Conservation (phyloP, 1,140 invertebrate genomes). For the Ylistrum balloti region DNA sequence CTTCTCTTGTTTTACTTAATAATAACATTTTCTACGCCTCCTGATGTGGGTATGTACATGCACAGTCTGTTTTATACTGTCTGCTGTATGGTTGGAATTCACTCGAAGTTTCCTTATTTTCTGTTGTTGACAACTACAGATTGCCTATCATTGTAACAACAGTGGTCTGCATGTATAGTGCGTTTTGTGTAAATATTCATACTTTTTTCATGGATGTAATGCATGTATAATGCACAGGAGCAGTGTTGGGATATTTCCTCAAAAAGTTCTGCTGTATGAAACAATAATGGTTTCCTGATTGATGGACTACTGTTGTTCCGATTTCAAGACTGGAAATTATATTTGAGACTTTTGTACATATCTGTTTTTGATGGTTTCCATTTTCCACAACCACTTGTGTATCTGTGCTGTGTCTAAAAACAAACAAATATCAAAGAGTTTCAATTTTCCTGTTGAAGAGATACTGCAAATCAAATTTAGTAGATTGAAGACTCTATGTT, state of each 20-base stretch:
- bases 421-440: too few species aligned
- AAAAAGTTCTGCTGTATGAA: neutral
- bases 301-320: too few species aligned
- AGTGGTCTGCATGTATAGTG: neutral
- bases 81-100: neutral
- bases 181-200: neutral
- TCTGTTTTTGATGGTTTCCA: too few species aligned
- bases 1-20: slow-evolving; percentile 12
- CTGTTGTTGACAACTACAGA: slow-evolving; percentile 25
- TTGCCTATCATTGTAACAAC: neutral
- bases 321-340: slow-evolving; percentile 13
- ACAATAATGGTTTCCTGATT: neutral
- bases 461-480: too few species aligned
- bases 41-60: slow-evolving; percentile 17
- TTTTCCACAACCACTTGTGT: too few species aligned
- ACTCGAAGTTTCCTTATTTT: neutral
- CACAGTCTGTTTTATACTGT: neutral
- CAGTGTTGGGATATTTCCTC: neutral
- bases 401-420: too few species aligned
- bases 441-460: too few species aligned
- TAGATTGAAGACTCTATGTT: slow-evolving; percentile 41
- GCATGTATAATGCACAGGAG: neutral
- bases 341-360: too few species aligned
- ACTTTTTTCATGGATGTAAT: neutral
- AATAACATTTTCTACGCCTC: slow-evolving; percentile 31